Evolutionary conservation across 2,888 invertebrate species (phyloP), one percentile per base, ranked within the genome.

Genomic region (Catocala sponsa): DNA sequence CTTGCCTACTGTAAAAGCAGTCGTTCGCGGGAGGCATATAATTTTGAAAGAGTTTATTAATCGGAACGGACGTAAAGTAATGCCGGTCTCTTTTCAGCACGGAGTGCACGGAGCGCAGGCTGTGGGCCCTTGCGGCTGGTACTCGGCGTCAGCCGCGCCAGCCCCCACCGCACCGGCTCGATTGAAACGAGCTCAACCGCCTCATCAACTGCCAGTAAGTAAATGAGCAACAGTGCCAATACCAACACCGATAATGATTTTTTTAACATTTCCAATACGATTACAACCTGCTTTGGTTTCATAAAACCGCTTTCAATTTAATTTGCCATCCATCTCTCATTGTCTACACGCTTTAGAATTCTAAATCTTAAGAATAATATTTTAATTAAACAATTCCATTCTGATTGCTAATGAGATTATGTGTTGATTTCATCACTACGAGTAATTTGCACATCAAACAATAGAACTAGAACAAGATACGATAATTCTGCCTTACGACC

Each of bases 81-180:
- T 9, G 15, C 15, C 2, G 13, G 46, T 46, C 13, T 10, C 7
- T 10, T 83, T 81, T 6, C 84, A 93, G 92, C 93, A 93, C 92
- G 92, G 88, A 77, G 92, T 92, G 76, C 92, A 92, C 88, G 80
- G 83, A 68, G 89, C 87, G 79, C 92, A 91, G 85, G 89, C 86
- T 82, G 92, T 92, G 81, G 94, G 93, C 76, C 92, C 93, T 59
- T 94, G 94, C 88, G 93, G 94, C 81, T 94, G 94, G 94, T 94
- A 94, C 85, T 92, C 94, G 41, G 92, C 94, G 68, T 93, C 94
- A 72, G 88, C 92, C 67, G 81, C 92, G 82, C 88, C 93, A 74
- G 92, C 91, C 75, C 94, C 94, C 76, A 93, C 94, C 46, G 94
- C 94, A 63, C 94, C 94, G 63, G 91, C 92, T 50, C 86, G 94